These are phyloP conservation scores for Myopa tessellatipennis DNA, from an alignment of 2,888 invertebrate species.

Conservation along the genomic window DNA sequence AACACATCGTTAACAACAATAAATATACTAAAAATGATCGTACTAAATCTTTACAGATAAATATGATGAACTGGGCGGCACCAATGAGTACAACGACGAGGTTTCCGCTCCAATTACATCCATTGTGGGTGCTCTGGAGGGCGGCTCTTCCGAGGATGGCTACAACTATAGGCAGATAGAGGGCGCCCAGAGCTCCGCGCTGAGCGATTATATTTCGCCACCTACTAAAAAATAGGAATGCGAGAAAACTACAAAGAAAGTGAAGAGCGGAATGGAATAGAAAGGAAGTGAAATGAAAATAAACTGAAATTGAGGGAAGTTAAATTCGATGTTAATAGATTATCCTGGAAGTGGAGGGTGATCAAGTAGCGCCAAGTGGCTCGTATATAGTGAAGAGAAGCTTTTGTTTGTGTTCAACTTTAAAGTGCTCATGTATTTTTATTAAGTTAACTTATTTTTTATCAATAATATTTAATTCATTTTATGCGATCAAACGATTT, in stretches of 20 bases:
- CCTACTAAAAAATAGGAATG: background rate
- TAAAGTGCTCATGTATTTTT: background rate
- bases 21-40: constrained; percentile 3
- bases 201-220: constrained; percentile 38
- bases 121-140: constrained; percentile 57
- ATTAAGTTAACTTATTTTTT: background rate
- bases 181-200: constrained; percentile 32
- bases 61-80: constrained; percentile 62
- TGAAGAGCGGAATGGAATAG: background rate
- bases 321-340: background rate
- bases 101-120: constrained; percentile 58
- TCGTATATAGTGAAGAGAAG: background rate
- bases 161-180: constrained; percentile 54
- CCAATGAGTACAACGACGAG: constrained; percentile 58
- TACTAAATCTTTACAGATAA: constrained; percentile 49
- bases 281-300: background rate
- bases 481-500: no score
- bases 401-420: background rate
- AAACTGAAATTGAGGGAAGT: background rate
- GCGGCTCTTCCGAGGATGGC: constrained; percentile 49
- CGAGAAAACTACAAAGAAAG: background rate
- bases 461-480: no score
- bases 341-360: no score
- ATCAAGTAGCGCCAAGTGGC: no score
- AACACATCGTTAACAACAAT: constrained; percentile 30